Conservation (phyloP, 2,113 vertebrate species). For the Thermophis baileyi region DNA sequence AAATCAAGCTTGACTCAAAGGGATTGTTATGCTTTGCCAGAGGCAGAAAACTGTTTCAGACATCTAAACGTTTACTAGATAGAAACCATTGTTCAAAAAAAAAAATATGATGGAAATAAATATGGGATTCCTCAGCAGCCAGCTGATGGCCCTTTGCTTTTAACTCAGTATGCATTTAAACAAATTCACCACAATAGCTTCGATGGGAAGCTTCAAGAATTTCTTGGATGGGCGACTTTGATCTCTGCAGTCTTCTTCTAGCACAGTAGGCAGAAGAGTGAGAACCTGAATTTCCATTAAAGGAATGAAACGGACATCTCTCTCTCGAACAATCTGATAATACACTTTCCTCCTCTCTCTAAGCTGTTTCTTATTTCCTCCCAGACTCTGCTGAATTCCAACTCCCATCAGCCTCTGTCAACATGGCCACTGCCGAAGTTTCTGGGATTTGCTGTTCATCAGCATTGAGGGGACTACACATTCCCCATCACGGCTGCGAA, state of each 20-base stretch:
- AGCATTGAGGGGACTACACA: neutral
- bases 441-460: neutral
- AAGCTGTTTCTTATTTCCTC: neutral
- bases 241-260: neutral
- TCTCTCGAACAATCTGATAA: neutral
- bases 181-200: neutral
- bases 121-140: neutral
- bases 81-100: neutral
- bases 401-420: neutral
- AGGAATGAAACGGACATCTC: neutral
- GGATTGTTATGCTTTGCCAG: neutral
- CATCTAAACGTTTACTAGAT: neutral
- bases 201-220: neutral
- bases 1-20: neutral
- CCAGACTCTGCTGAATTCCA: neutral
- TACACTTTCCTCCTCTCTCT: neutral
- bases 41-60: neutral
- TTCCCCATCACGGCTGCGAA: neutral
- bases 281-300: neutral
- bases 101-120: neutral
- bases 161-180: neutral
- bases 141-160: neutral
- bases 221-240: neutral
- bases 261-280: neutral
- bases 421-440: neutral